Evolutionary conservation across 1,140 invertebrate genomes (phyloP).

Genomic region (Diorhabda carinulata): DNA sequence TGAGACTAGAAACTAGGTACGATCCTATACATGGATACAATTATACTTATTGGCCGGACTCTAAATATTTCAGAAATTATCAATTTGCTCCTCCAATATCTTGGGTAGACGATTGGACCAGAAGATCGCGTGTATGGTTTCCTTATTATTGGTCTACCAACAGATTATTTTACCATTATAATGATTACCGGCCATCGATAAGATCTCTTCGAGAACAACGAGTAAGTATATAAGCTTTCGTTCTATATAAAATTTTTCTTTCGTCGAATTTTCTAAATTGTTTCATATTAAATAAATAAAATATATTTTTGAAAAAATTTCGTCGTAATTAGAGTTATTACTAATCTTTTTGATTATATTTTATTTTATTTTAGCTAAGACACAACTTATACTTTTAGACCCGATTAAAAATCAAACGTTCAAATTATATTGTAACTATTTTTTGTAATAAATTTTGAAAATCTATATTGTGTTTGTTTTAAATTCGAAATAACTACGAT

Average conservation of each 20-base stretch:
- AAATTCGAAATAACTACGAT: too few relatives aligned
- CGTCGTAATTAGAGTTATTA: too few relatives aligned
- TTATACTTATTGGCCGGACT: constrained; percentile 33
- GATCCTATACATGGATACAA: constrained; percentile 33
- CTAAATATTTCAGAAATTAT: constrained; percentile 33
- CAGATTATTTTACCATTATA: constrained; percentile 30
- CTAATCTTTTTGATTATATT: too few relatives aligned
- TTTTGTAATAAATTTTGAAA: too few relatives aligned
- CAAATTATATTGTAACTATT: too few relatives aligned
- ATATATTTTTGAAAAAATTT: too few relatives aligned
- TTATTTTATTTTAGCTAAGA: constrained; percentile 26
- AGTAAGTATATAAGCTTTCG: constrained; percentile 18
- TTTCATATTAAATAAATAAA: too few relatives aligned
- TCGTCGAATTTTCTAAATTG: too few relatives aligned
- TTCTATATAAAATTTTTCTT: too few relatives aligned
- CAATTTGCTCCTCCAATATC: constrained; percentile 30
- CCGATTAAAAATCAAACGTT: background rate
- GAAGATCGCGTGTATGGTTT: constrained; percentile 32
- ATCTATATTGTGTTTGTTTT: too few relatives aligned
- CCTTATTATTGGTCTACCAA: constrained; percentile 33
- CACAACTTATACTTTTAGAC: constrained; percentile 30
- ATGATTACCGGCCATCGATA: constrained; percentile 28
- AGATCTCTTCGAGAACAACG: constrained; percentile 27
- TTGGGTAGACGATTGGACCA: constrained; percentile 24
- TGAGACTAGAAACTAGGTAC: constrained; percentile 18